Conservation (phyloP, 2,888 invertebrate species). For the Diadegma fenestrale region DNA sequence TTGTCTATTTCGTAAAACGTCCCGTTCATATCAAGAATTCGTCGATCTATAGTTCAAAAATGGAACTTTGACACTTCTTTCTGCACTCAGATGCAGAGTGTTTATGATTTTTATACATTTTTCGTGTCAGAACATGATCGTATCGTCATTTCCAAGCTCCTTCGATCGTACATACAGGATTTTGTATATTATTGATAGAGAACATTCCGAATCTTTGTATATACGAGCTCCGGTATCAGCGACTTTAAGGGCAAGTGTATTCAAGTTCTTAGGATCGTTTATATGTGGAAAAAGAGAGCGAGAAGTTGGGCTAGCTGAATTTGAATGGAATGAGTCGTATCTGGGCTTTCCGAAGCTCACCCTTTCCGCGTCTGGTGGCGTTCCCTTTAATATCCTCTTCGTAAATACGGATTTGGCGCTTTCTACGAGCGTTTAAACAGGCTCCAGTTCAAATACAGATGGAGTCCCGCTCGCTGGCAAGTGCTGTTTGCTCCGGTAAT, state of each 20-base stretch:
- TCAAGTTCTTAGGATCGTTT: constrained; percentile 79
- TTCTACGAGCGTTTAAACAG: constrained; percentile 81
- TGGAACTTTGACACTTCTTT: not conserved
- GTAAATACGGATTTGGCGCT: constrained; percentile 84
- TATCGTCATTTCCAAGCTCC: not conserved
- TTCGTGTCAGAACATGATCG: not conserved
- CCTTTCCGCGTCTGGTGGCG: constrained; percentile 18
- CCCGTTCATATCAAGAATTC: not conserved
- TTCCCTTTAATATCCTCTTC: constrained; percentile 75
- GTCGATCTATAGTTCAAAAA: not conserved
- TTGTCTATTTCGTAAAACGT: not conserved
- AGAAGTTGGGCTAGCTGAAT: constrained; percentile 28
- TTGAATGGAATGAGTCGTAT: constrained; percentile 62
- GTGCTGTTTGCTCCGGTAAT: constrained; percentile 81
- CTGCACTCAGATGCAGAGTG: not conserved
- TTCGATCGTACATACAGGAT: not conserved
- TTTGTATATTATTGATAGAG: not conserved
- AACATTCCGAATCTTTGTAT: not conserved
- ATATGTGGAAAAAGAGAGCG: constrained; percentile 71
- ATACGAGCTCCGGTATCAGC: constrained; percentile 21
- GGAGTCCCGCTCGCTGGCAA: constrained; percentile 78
- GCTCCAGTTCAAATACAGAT: constrained; percentile 84
- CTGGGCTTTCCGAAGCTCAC: constrained; percentile 64
- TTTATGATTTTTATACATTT: not conserved
- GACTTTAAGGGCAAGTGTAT: constrained; percentile 73